Evolutionary conservation across 2,797 vertebrate species (phyloP).

Genomic region (Coilia nasus): DNA sequence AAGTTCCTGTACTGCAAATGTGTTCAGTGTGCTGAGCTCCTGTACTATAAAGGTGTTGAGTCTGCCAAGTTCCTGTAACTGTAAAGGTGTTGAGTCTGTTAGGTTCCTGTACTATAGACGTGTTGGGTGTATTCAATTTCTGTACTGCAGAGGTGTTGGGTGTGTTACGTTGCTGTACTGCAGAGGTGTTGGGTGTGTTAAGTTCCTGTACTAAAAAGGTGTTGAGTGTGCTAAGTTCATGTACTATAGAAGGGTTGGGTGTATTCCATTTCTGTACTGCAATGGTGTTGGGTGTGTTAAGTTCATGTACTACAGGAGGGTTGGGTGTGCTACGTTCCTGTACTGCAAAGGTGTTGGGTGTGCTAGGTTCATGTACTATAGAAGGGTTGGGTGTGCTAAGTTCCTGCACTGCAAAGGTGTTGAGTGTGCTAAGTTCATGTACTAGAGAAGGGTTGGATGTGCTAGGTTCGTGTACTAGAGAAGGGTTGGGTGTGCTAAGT

Average conservation of each 20-base stretch:
- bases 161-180: background rate
- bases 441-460: no score
- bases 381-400: no score
- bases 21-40: no score
- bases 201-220: background rate
- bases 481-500: background rate
- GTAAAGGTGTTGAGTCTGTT: background rate
- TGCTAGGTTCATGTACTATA: background rate
- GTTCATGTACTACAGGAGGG: background rate
- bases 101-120: background rate
- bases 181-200: background rate
- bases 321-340: no score
- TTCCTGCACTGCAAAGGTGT: no score
- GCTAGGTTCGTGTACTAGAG: background rate
- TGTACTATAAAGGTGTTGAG: no score
- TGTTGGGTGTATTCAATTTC: background rate
- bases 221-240: background rate
- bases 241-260: no score
- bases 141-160: background rate
- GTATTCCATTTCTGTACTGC: no score
- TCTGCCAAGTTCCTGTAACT: background rate
- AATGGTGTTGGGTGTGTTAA: no score
- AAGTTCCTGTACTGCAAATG: no score
- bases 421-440: no score
- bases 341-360: no score